Percentiles rank a stretch among this genome's conserved stretches.
These are phyloP conservation scores for Paramormyrops kingsleyae DNA, from an alignment of 2,113 vertebrate species.

Conservation along the genomic window DNA sequence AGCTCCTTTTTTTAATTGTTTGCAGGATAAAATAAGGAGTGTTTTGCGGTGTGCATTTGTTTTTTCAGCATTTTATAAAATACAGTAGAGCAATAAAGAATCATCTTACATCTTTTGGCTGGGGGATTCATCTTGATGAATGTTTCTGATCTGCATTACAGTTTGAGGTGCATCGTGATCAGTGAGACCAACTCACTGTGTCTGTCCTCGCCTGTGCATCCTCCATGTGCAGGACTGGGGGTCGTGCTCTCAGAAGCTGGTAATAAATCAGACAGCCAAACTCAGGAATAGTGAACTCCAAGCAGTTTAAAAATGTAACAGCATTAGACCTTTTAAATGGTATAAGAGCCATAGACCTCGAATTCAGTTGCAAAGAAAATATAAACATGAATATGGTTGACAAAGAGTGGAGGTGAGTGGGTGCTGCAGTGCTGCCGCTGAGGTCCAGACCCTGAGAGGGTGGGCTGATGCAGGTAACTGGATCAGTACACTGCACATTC, in stretches of 20 bases:
- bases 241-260: neutral
- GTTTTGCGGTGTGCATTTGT: constrained; percentile 56
- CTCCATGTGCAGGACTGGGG: neutral
- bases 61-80: constrained; percentile 60
- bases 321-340: neutral
- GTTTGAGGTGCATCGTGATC: neutral
- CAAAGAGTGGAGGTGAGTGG: neutral
- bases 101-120: constrained; percentile 42
- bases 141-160: neutral
- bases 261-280: neutral
- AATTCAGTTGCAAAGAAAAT: neutral
- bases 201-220: neutral
- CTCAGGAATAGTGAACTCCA: neutral
- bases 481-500: neutral
- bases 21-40: constrained; percentile 49
- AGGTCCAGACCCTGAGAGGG: neutral
- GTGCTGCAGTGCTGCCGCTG: neutral
- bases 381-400: neutral
- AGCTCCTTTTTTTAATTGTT: constrained; percentile 31
- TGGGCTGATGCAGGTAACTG: neutral
- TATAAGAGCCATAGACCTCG: neutral
- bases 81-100: constrained; percentile 73
- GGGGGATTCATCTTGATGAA: neutral
- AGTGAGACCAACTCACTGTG: neutral
- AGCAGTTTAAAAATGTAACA: neutral